Evolutionary conservation across 2,888 invertebrate genomes (phyloP).

Genomic region (Melolontha melolontha): DNA sequence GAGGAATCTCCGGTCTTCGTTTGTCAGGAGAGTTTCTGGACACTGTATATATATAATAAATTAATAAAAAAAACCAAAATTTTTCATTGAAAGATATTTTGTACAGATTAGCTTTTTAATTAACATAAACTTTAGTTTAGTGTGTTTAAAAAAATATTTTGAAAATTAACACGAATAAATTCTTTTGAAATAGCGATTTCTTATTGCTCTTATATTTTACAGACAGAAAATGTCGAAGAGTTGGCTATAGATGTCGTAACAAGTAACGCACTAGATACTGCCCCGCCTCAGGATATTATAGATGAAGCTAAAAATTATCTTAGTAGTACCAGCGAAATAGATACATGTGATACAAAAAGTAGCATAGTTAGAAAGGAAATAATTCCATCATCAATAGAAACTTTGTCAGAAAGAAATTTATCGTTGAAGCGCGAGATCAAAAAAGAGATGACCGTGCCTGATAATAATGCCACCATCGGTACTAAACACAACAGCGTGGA

Average conservation of each 20-base stretch:
- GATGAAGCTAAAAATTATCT: conserved; percentile 15
- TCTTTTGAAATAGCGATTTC: neutral
- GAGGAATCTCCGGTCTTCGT: too few relatives aligned
- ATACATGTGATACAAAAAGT: conserved; percentile 15
- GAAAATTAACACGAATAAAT: too few relatives aligned
- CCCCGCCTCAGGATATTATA: conserved; percentile 31
- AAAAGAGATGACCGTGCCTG: conserved; percentile 1
- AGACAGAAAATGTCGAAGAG: conserved; percentile 40
- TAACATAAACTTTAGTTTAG: too few relatives aligned
- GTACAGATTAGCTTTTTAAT: too few relatives aligned
- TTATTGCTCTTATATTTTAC: conserved; percentile 3
- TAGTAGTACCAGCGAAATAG: conserved; percentile 3
- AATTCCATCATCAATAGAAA: neutral
- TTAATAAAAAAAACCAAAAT: too few relatives aligned
- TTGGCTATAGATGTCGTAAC: conserved; percentile 29
- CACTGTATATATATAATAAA: too few relatives aligned
- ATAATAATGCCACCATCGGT: conserved; percentile 29
- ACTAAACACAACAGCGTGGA: conserved; percentile 1
- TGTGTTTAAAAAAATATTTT: too few relatives aligned
- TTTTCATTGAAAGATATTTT: too few relatives aligned
- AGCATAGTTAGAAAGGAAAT: neutral
- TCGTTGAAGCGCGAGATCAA: neutral
- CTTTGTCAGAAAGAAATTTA: neutral
- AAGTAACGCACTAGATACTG: conserved; percentile 25
- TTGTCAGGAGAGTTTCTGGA: too few relatives aligned